Evolutionary conservation across 2,113 vertebrate species (phyloP).

Genomic region (Clupea harengus): DNA sequence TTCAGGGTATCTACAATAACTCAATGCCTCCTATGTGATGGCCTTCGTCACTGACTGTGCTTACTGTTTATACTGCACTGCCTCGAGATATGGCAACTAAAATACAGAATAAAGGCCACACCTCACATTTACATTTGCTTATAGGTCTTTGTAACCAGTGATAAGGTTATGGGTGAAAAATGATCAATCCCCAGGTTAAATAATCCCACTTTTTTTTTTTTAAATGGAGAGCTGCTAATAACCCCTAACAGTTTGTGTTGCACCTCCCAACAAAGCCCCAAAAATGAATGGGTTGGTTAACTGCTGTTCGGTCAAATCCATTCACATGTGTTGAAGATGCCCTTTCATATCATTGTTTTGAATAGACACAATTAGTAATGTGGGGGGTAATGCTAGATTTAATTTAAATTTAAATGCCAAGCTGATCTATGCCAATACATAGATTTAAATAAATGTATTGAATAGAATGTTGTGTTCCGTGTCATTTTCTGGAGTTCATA

Average conservation of each 20-base stretch:
- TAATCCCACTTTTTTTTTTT: not conserved
- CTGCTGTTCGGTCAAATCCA: not conserved
- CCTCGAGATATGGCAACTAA: not conserved
- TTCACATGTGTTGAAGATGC: not conserved
- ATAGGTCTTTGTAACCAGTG: not conserved
- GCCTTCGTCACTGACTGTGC: not conserved
- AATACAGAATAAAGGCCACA: not conserved
- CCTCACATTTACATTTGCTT: not conserved
- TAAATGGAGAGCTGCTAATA: slow-evolving; percentile 38
- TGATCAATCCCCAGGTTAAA: slow-evolving; percentile 14
- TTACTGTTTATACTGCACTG: slow-evolving; percentile 15
- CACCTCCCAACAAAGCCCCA: not conserved
- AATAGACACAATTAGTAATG: slow-evolving; percentile 30
- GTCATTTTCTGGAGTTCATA: not conserved
- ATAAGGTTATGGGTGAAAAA: not conserved
- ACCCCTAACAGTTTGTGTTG: not conserved
- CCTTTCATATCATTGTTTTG: slow-evolving; percentile 21
- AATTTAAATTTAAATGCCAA: slow-evolving; percentile 36
- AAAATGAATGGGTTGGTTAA: not conserved
- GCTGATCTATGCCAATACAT: slow-evolving; percentile 28
- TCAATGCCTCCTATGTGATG: slow-evolving; percentile 19
- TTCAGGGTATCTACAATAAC: slow-evolving; percentile 25
- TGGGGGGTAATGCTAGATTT: slow-evolving; percentile 23
- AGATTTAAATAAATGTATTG: slow-evolving; percentile 41
- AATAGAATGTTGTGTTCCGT: slow-evolving; percentile 16